These are phyloP conservation scores for Trichonephila clavata DNA, from an alignment of 1,140 invertebrate species.

Conservation along the genomic window DNA sequence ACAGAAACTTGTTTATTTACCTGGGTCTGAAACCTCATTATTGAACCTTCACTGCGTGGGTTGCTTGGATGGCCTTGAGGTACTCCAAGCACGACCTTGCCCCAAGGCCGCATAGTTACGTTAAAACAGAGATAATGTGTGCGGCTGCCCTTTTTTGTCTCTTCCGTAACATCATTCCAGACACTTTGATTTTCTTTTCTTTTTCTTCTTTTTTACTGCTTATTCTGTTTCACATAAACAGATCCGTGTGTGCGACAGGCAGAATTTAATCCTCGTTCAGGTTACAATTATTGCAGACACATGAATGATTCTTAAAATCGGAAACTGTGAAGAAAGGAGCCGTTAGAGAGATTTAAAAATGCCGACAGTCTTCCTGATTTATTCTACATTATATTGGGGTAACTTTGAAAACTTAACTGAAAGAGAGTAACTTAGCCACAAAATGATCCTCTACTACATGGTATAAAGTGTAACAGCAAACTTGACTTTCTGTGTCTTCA, in stretches of 20 bases:
- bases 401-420: too few species aligned
- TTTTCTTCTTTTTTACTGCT: not conserved
- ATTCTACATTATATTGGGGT: too few species aligned
- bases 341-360: not conserved
- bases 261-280: not conserved
- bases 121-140: slow-evolving; percentile 27
- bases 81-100: slow-evolving; percentile 19
- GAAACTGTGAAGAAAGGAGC: not conserved
- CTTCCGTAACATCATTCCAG: not conserved
- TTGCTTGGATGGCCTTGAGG: not conserved
- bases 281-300: not conserved
- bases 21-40: slow-evolving; percentile 42
- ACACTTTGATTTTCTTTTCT: not conserved
- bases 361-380: not conserved
- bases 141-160: slow-evolving; percentile 7
- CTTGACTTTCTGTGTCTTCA: too few species aligned
- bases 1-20: slow-evolving; percentile 55
- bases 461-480: too few species aligned
- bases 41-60: slow-evolving; percentile 25
- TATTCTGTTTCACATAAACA: not conserved
- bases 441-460: too few species aligned
- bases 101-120: slow-evolving; percentile 39
- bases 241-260: not conserved
- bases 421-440: too few species aligned
- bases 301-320: not conserved